Base-by-base conservation (phyloP, 2,797 vertebrate species). In the Paratrypauchen microcephalus region DNA sequence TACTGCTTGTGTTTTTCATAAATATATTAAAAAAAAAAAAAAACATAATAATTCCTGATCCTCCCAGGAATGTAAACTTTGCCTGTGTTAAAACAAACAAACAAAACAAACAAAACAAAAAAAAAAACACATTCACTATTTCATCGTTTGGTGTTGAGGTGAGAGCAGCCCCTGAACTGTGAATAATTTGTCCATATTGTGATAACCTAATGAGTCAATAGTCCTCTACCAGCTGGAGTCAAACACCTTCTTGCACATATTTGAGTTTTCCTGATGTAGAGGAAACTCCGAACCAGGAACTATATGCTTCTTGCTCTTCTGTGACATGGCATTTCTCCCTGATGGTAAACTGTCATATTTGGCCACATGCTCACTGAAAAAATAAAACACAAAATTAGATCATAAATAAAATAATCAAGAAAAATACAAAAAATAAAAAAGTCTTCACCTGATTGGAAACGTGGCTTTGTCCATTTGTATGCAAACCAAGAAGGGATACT, bases 401-500 rank as follows among this genome's bases (percentile, higher is more conserved):
- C 3, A 45, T 1, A 45, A 45, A 45, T 13, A 36, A 36, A 8
- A 45, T 45, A 45, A 15, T 45, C 4, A 45, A 45, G 15, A 45
- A 3, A 45, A 41, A 45, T 15, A 45, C 12, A 4, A 45, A 45
- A 45, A 45, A 0, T 45, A 45, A 45, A 45, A 45, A 45, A 45
- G 41, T 2, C 7, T 16, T n/a, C 93, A 99, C 98, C 97, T 96
- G 92, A 95, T 82, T 0, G 97, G 98, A 83, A 94, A 94, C 2
- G 90, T 94, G 0, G 91, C 86, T 88, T 92, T 97, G 78, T 98
- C 97, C 96, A 99, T 98, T 92, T 98, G 97, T 89, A 99, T 94
- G 83, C 98, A 99, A 39, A 99, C 95, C 69, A 98, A 88, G 93
- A 99, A 99, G 0, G 98, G 97, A 77, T 99, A 99, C 74, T 98